Percentiles rank a stretch among this genome's conserved stretches.
Evolutionary conservation across 2,888 invertebrate genomes (phyloP).

Genomic region (Gastracanthus pulcherrimus): DNA sequence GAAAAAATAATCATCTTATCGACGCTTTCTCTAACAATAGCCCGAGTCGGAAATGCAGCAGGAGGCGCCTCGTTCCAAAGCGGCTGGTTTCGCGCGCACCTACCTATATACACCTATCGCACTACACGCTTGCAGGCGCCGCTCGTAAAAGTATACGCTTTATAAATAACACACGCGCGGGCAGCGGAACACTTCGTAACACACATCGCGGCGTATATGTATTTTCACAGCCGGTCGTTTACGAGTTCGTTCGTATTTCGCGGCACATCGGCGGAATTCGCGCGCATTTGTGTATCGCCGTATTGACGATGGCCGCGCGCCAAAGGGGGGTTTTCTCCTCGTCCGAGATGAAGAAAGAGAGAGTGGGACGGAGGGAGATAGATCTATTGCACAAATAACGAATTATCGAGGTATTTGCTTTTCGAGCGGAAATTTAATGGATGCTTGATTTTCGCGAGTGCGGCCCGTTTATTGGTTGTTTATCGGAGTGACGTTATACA

Average conservation of each 20-base stretch:
- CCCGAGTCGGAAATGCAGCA: background rate
- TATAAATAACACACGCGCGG: background rate
- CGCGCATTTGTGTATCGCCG: background rate
- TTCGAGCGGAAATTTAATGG: background rate
- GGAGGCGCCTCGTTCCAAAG: background rate
- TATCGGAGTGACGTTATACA: too few relatives aligned
- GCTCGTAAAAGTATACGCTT: slow-evolving; percentile 20
- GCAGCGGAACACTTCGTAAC: background rate
- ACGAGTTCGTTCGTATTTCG: background rate
- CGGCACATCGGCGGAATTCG: background rate
- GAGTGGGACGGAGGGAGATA: too few relatives aligned
- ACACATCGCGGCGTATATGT: background rate
- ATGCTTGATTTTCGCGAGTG: background rate
- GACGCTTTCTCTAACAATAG: background rate
- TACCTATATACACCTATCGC: too few relatives aligned
- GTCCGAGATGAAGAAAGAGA: background rate
- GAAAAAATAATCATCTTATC: background rate
- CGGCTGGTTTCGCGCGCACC: too few relatives aligned
- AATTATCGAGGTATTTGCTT: slow-evolving; percentile 13
- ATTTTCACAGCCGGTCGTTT: slow-evolving; percentile 1
- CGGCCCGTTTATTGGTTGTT: too few relatives aligned
- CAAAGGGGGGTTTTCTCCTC: background rate
- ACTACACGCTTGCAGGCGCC: background rate
- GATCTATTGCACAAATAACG: slow-evolving; percentile 12
- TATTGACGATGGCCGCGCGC: background rate